Base-by-base conservation (phyloP, 2,888 invertebrate genomes). In the Troides helena region DNA sequence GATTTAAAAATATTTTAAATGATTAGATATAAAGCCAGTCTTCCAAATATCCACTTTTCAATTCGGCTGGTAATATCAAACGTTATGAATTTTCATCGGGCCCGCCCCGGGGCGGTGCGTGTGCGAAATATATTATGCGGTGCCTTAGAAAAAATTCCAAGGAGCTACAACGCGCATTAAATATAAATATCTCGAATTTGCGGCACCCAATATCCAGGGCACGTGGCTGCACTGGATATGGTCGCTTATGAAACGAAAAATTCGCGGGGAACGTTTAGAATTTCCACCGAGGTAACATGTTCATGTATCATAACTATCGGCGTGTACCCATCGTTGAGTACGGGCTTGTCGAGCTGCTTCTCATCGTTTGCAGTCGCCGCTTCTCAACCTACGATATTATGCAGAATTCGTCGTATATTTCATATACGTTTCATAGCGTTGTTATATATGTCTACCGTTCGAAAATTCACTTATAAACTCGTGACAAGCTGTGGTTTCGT, bases 41-140 rank as follows among this genome's bases (percentile, higher is more conserved):
- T 5, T 85, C 86, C 85, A 86, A 88, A 88, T 87, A 89, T 89
- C 88, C 88, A 90, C 87, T 89, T 90, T 90, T 90, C 89, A 90
- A 90, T 90, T 89, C 82, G 84, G 82, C 82, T 72, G 69, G 79
- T 83, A 83, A 84, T 84, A 85, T 82, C 74, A 79, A 78, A 74
- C 80, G 85, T 84, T 87, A 89, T 90, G 89, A 89, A 90, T 90
- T 89, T 87, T 85, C 79, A 82, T 82, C 77, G n/a, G 79, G 80
- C 80, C 83, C 65, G 39, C n/a, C 46, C 61, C 46, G 46, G 57
- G 50, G 74, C 43, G 72, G 78, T 75, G 88, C 90, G 89, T 90
- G 90, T 83, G 77, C 77, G 67, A 85, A 88, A 89, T 90, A 85
- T 85, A 75, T 81, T 84, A 83, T 71, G 66, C 67, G 67, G 65